phyloP scores from a whole-genome alignment of 2,113 vertebrate species.

The Heloderma charlesbogerti region DNA sequence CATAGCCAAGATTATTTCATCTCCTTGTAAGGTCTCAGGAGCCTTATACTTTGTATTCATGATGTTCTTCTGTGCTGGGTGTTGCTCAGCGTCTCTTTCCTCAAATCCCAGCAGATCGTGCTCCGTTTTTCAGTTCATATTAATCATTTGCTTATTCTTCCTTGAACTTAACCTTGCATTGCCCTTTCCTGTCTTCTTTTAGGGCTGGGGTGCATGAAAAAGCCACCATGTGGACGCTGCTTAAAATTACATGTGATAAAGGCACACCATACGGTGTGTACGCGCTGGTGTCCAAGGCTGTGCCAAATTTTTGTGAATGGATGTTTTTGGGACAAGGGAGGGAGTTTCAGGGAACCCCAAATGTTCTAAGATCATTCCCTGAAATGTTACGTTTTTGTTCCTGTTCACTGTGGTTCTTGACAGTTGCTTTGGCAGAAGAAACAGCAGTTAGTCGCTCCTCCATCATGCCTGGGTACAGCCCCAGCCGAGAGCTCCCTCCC shows the following conservation, averaged over 20 bases:
- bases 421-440: not conserved
- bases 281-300: not conserved
- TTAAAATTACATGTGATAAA: not conserved
- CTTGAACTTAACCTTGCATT: not conserved
- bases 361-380: not conserved
- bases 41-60: too few species aligned
- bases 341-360: too few species aligned
- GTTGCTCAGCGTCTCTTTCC: too few species aligned
- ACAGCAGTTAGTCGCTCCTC: too few species aligned
- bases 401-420: not conserved
- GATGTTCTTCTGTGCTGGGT: not conserved
- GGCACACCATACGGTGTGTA: not conserved
- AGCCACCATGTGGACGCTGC: not conserved
- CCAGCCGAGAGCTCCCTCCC: too few species aligned
- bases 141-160: not conserved
- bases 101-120: not conserved
- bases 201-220: too few species aligned
- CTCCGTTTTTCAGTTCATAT: not conserved
- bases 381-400: not conserved
- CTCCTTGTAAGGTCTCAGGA: not conserved
- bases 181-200: not conserved
- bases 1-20: not conserved
- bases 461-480: too few species aligned
- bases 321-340: not conserved
- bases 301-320: not conserved